Evolutionary conservation across 1,140 invertebrate species (phyloP).

Genomic region (Drosophila paulistorum): DNA sequence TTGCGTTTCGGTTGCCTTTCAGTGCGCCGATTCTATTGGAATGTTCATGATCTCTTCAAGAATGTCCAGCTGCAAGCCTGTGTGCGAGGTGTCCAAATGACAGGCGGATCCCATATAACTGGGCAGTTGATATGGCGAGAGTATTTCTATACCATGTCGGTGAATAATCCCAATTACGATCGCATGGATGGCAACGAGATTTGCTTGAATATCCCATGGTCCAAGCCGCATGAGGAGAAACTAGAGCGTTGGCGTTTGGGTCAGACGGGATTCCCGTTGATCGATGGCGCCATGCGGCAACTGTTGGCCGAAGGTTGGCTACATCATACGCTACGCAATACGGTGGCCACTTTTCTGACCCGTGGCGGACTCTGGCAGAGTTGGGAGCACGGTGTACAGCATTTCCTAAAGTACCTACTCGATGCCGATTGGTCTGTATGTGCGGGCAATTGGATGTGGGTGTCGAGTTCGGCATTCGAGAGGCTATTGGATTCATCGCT

Average conservation of each 20-base stretch:
- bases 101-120: conserved; percentile 83
- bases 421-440: conserved; percentile 91
- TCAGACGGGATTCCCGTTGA: conserved; percentile 90
- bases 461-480: conserved; percentile 89
- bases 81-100: conserved; percentile 56
- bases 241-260: conserved; percentile 87
- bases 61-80: conserved; percentile 84
- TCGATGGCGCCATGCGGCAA: conserved; percentile 90
- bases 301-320: conserved; percentile 86
- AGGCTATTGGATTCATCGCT: conserved; percentile 86
- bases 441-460: conserved; percentile 93
- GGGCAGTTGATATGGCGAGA: conserved; percentile 91
- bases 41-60: conserved; percentile 86
- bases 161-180: conserved; percentile 87
- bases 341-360: conserved; percentile 89
- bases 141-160: conserved; percentile 91
- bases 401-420: conserved; percentile 87
- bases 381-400: conserved; percentile 88
- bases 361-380: conserved; percentile 89
- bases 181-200: conserved; percentile 89
- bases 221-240: conserved; percentile 84
- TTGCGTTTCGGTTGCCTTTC: conserved; percentile 88
- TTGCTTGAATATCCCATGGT: conserved; percentile 90
- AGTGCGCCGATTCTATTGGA: conserved; percentile 87
- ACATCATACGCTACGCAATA: conserved; percentile 88